These are phyloP conservation scores for Brachionus asplanchnoidis DNA, from an alignment of 1,140 invertebrate species.

Conservation along the genomic window DNA sequence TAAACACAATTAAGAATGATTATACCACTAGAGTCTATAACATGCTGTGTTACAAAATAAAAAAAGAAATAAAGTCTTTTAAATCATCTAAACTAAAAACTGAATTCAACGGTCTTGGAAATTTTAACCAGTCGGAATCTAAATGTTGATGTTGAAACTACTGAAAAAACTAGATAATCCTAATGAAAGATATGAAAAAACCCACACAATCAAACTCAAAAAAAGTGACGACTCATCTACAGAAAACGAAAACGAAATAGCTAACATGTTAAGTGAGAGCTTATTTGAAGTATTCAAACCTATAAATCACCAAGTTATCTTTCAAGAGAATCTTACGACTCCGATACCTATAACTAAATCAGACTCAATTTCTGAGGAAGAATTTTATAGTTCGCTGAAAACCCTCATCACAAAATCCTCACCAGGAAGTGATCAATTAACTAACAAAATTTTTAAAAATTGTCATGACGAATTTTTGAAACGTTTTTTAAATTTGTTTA, in stretches of 20 bases:
- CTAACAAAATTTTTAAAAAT: slow-evolving; percentile 7
- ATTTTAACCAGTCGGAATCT: neutral
- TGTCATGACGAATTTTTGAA: neutral
- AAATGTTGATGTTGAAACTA: slow-evolving; percentile 1
- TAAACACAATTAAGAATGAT: neutral
- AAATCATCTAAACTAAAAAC: neutral
- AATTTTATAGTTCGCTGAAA: neutral
- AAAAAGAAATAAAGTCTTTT: neutral
- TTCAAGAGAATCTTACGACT: neutral
- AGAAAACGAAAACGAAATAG: slow-evolving; percentile 2
- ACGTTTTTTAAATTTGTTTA: neutral
- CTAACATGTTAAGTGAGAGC: neutral
- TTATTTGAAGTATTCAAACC: neutral
- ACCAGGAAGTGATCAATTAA: neutral
- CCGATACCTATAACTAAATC: neutral
- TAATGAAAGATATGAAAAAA: neutral
- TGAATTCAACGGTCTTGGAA: neutral
- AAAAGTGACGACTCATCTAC: neutral
- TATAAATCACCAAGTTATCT: neutral
- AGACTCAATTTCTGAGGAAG: neutral
- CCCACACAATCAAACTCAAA: neutral
- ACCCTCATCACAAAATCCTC: neutral
- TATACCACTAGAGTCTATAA: neutral
- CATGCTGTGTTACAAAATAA: neutral
- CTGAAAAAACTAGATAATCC: neutral